Evolutionary conservation across 2,797 vertebrate species (phyloP), one percentile per base, ranked within the genome.

Genomic region (Clarias laeviceps): DNA sequence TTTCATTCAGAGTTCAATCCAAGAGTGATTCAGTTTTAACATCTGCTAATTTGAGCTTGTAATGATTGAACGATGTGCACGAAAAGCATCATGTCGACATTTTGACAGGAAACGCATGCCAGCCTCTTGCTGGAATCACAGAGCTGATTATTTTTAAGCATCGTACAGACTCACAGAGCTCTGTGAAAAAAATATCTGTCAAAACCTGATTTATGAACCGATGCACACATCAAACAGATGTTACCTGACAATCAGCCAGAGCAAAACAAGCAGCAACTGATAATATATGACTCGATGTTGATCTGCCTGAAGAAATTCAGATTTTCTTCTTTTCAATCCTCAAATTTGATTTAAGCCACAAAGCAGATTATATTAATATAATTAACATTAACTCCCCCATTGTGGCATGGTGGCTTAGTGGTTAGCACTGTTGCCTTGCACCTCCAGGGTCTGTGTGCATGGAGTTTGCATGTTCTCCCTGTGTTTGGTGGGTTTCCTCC

Each of bases 21-120:
- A 29, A 59, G n/a, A 80, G 82, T n/a, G 64, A 62, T 69, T 80
- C 65, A 79, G 37, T 80, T 83, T 86, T 54, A 64, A 64, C 66
- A 66, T 82, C 57, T 57, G 59, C 22, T 81, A 70, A 78, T 85
- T 64, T 45, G 22, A 73, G 68, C 62, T 27, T 29, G 40, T 6
- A 29, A 20, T 62, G 15, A 84, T 54, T 74, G 34, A 65, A 29
- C 37, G 59, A 45, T 18, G n/a, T 40, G 27, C 29, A 40, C 40
- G 29, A 11, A 72, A 79, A 83, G 17, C 20, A 72, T 6, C 56
- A 66, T 7, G 17, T 15, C 22, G 79, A 32, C 40, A 64, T 85
- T 72, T 73, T 61, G 84, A 65, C 34, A 37, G 27, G 27, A 82
- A 80, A 82, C 24, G 14, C 29, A 34, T 56, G 40, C 37, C 77